Conservation (phyloP, 2,797 vertebrate species). For the Clarias fuscus region DNA sequence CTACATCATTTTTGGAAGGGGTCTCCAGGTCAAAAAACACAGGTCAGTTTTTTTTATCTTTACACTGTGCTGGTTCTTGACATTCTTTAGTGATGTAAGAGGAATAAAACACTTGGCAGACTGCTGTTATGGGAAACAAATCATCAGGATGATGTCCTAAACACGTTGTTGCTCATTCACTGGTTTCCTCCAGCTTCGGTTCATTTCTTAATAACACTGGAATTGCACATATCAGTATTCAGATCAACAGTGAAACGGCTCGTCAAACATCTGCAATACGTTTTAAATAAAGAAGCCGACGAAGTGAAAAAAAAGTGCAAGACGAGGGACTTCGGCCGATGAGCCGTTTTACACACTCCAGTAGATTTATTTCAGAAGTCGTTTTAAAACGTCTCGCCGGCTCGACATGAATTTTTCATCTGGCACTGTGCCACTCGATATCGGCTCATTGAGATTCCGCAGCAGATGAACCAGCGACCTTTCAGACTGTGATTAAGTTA, state of each 20-base stretch:
- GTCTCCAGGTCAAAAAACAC: background rate
- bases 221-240: background rate
- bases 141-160: no score
- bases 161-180: background rate
- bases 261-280: background rate
- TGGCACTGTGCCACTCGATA: background rate
- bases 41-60: background rate
- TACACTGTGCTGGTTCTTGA: background rate
- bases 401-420: slow-evolving; percentile 2
- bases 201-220: background rate
- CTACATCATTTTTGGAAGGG: background rate
- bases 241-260: background rate
- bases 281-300: background rate
- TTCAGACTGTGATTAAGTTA: slow-evolving; percentile 57
- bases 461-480: slow-evolving; percentile 46
- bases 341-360: background rate
- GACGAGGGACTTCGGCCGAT: background rate
- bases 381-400: background rate
- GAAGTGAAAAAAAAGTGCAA: background rate
- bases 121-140: no score
- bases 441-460: background rate
- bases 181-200: background rate
- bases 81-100: no score
- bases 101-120: no score
- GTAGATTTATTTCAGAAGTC: background rate